phyloP scores from a whole-genome alignment of 2,113 vertebrate species.

The Antechinus stuartii region DNA sequence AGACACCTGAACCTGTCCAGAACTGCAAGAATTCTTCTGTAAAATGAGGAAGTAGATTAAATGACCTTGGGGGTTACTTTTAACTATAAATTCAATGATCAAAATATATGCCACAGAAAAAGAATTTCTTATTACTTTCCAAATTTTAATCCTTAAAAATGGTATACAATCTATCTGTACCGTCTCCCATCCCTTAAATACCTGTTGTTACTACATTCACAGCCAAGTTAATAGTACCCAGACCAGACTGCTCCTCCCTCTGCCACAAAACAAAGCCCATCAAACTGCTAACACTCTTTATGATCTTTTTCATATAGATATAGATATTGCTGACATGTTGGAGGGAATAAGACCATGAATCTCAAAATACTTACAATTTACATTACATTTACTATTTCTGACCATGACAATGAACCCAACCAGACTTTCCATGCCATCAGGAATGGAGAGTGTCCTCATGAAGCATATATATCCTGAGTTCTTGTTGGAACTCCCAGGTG shows the following conservation, averaged over 20 bases:
- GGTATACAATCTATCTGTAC: neutral
- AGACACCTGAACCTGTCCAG: neutral
- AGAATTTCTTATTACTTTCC: neutral
- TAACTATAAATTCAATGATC: neutral
- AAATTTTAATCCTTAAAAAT: neutral
- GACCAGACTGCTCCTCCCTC: neutral
- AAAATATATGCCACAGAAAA: neutral
- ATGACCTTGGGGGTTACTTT: neutral
- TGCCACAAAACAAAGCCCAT: neutral
- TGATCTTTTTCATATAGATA: conserved; percentile 55
- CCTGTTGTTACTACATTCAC: neutral
- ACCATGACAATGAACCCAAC: conserved; percentile 40
- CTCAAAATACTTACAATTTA: conserved; percentile 52
- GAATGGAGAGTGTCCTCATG: conserved; percentile 32
- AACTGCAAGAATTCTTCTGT: neutral
- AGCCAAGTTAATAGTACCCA: neutral
- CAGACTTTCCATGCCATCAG: conserved; percentile 17
- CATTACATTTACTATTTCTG: conserved; percentile 35
- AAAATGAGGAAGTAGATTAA: neutral
- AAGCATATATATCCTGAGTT: neutral
- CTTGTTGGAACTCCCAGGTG: conserved; percentile 34
- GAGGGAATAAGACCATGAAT: conserved; percentile 43
- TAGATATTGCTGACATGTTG: conserved; percentile 35
- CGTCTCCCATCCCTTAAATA: neutral
- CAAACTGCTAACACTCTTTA: conserved; percentile 17